Evolutionary conservation across 2,888 invertebrate species (phyloP).

Genomic region (Meteorus colon): DNA sequence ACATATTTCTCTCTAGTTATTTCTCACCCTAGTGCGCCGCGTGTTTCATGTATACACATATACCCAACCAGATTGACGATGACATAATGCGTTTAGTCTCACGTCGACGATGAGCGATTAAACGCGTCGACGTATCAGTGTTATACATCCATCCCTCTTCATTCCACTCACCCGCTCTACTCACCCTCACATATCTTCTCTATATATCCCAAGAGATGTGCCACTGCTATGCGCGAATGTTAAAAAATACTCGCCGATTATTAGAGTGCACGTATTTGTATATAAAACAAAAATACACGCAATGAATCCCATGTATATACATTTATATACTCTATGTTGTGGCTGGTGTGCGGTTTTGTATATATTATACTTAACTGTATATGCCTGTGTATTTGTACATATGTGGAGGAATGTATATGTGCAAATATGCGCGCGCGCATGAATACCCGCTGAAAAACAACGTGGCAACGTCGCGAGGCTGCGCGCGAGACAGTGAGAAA

Average conservation of each 20-base stretch:
- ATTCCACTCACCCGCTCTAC: neutral
- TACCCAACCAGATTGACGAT: conserved; percentile 41
- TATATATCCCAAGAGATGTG: conserved; percentile 21
- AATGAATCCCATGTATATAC: conserved; percentile 7
- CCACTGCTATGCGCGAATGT: conserved; percentile 22
- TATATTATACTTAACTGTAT: conserved; percentile 5
- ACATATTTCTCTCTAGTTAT: conserved; percentile 28
- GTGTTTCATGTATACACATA: conserved; percentile 27
- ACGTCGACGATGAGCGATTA: conserved; percentile 52
- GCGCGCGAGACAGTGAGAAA: conserved; percentile 45
- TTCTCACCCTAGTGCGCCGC: conserved; percentile 17
- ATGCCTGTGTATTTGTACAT: conserved; percentile 1
- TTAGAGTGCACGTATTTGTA: conserved; percentile 25
- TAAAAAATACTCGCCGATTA: conserved; percentile 26
- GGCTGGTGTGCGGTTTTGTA: neutral
- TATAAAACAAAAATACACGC: conserved; percentile 12
- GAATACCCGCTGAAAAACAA: conserved; percentile 45
- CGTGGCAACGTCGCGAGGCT: conserved; percentile 61
- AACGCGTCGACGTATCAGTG: conserved; percentile 42
- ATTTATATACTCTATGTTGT: neutral
- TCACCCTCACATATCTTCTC: too few species aligned
- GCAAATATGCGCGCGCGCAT: conserved; percentile 19
- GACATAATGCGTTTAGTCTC: conserved; percentile 53
- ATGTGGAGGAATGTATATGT: neutral
- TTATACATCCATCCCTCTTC: conserved; percentile 6